phyloP scores from a whole-genome alignment of 64 coral and sea anemone species.

The Pachyseris speciosa region DNA sequence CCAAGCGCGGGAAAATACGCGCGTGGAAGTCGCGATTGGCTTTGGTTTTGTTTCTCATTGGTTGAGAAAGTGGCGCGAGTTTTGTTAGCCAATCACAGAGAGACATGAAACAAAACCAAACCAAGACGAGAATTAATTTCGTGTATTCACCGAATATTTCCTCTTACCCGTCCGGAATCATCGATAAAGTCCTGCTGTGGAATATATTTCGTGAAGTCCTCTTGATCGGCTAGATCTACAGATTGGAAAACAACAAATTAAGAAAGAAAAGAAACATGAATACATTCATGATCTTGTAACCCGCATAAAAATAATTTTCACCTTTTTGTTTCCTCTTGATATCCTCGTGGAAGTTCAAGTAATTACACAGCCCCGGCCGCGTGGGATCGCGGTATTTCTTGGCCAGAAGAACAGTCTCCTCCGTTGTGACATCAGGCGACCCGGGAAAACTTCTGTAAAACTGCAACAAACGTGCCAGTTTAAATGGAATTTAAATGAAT shows the following conservation, averaged over 20 bases:
- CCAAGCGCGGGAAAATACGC: no score
- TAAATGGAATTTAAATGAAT: no score
- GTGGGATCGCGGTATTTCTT: slow-evolving; percentile 84
- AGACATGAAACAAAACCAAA: no score
- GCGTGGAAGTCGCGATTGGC: no score
- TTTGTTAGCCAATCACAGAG: no score
- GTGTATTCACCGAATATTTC: no score
- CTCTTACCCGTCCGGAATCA: slow-evolving; percentile 5
- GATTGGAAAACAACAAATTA: not conserved
- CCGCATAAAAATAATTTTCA: not conserved
- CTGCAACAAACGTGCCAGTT: slow-evolving; percentile 51
- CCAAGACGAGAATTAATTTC: no score
- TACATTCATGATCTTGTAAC: no score
- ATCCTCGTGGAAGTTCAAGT: slow-evolving; percentile 91
- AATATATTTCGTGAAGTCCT: slow-evolving; percentile 64
- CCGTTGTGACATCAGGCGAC: slow-evolving; percentile 87
- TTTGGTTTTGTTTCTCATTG: no score
- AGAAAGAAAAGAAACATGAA: not conserved
- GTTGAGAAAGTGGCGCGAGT: no score
- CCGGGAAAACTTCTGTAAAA: slow-evolving; percentile 96
- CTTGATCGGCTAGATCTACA: slow-evolving; percentile 49
- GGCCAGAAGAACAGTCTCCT: slow-evolving; percentile 78
- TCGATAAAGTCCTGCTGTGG: slow-evolving; percentile 22
- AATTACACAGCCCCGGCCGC: slow-evolving; percentile 85
- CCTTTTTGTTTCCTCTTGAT: slow-evolving; percentile 82